A percentile compares a stretch with the other conserved stretches of the same genome.
Conservation (phyloP, 2,113 vertebrate genomes). For the Pelodiscus sinensis region DNA sequence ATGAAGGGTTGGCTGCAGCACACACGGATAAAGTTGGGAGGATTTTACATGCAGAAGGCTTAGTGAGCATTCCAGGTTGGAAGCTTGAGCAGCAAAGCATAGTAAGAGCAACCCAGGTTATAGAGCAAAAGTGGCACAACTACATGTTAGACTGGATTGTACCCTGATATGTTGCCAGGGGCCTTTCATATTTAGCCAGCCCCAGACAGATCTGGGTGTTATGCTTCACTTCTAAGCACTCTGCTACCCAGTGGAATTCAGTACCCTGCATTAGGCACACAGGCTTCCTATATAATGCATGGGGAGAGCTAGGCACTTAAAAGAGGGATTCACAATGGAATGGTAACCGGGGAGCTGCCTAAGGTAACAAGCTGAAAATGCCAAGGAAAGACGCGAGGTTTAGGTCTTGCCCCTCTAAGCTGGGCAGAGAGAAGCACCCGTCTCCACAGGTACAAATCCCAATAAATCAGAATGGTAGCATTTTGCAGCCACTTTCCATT, state of each 20-base stretch:
- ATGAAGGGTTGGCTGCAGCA: not conserved
- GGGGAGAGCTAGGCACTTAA: not conserved
- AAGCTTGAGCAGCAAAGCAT: not conserved
- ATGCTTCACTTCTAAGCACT: not conserved
- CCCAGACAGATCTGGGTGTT: not conserved
- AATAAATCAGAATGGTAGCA: too few relatives aligned
- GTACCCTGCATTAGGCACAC: not conserved
- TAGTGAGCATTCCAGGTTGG: not conserved
- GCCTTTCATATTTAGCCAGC: not conserved
- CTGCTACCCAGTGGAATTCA: not conserved
- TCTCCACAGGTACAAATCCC: too few relatives aligned
- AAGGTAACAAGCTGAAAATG: not conserved
- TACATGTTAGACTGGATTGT: not conserved
- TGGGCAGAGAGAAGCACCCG: not conserved
- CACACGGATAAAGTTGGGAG: not conserved
- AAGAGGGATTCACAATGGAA: not conserved
- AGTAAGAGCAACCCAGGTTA: not conserved
- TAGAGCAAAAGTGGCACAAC: not conserved
- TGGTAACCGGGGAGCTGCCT: not conserved
- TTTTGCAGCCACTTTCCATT: too few relatives aligned
- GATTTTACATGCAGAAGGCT: not conserved
- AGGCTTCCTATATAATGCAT: not conserved
- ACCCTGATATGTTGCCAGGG: not conserved
- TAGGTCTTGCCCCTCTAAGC: not conserved
- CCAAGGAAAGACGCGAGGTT: not conserved